Evolutionary conservation across 2,888 invertebrate genomes (phyloP).

Genomic region (Rhodophaea formosa): DNA sequence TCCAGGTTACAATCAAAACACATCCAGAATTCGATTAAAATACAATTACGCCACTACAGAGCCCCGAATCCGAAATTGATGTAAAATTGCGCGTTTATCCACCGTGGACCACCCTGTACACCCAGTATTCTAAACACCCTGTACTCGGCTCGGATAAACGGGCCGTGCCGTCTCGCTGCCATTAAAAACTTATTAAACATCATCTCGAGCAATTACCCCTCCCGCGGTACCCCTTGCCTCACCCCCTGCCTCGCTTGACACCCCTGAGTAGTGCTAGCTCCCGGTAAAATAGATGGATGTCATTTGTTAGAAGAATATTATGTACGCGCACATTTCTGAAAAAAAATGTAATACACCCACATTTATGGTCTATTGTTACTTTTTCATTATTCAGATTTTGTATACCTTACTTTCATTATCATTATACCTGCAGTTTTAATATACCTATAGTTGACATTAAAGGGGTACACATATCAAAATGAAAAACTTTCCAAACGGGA

Average conservation of each 20-base stretch:
- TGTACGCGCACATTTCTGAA: too few relatives aligned
- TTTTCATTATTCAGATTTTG: too few relatives aligned
- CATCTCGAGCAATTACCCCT: slow-evolving; percentile 83
- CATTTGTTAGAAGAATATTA: neutral
- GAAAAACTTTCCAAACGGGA: too few relatives aligned
- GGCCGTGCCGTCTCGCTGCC: slow-evolving; percentile 70
- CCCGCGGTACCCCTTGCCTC: slow-evolving; percentile 30
- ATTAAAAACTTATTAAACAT: slow-evolving; percentile 86
- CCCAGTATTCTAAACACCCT: slow-evolving; percentile 37
- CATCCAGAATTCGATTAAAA: slow-evolving; percentile 8
- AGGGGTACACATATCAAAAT: too few relatives aligned
- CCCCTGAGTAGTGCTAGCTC: slow-evolving; percentile 19
- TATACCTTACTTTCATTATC: too few relatives aligned
- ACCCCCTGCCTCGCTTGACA: slow-evolving; percentile 22
- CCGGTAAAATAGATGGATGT: slow-evolving; percentile 16
- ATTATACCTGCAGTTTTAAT: too few relatives aligned
- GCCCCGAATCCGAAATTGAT: slow-evolving; percentile 14
- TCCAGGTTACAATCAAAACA: neutral
- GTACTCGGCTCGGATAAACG: slow-evolving; percentile 63
- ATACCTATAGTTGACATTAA: too few relatives aligned
- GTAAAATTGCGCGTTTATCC: slow-evolving; percentile 12
- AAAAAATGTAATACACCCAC: too few relatives aligned
- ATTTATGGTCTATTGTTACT: too few relatives aligned
- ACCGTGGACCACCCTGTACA: neutral
- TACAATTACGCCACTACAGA: slow-evolving; percentile 7